phyloP scores from a whole-genome alignment of 2,888 invertebrate genomes.

The Chrysomela aeneicollis region DNA sequence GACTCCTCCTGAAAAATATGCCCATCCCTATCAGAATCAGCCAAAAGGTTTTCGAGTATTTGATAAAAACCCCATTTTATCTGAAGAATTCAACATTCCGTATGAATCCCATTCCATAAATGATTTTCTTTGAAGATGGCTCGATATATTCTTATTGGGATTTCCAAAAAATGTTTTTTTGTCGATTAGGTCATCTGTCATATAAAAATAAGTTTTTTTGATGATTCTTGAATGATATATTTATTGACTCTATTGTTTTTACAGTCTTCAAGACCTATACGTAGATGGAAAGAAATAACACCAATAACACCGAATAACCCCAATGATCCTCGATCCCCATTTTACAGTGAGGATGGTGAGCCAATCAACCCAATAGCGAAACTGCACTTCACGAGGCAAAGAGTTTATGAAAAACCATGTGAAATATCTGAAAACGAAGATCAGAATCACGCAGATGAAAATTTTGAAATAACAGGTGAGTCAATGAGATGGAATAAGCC shows the following conservation, averaged over 20 bases:
- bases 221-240: neutral
- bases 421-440: neutral
- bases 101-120: too few relatives aligned
- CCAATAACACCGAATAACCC: slow-evolving; percentile 86
- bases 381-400: slow-evolving; percentile 77
- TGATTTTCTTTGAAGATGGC: too few relatives aligned
- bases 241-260: slow-evolving; percentile 12
- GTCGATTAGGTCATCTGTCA: too few relatives aligned
- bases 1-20: too few relatives aligned
- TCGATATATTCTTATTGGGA: too few relatives aligned
- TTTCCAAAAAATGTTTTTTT: too few relatives aligned
- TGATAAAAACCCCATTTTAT: too few relatives aligned
- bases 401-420: slow-evolving; percentile 81
- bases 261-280: slow-evolving; percentile 80
- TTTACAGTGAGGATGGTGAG: slow-evolving; percentile 77
- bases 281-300: slow-evolving; percentile 83
- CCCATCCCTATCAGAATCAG: too few relatives aligned
- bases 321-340: slow-evolving; percentile 86
- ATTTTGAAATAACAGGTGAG: neutral
- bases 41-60: too few relatives aligned
- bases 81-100: too few relatives aligned
- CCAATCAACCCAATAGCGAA: slow-evolving; percentile 89
- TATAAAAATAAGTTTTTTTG: too few relatives aligned
- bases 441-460: neutral
- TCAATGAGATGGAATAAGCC: too few relatives aligned